Evolutionary conservation across 1,140 invertebrate genomes (phyloP).

Genomic region (Drosophila paulistorum): DNA sequence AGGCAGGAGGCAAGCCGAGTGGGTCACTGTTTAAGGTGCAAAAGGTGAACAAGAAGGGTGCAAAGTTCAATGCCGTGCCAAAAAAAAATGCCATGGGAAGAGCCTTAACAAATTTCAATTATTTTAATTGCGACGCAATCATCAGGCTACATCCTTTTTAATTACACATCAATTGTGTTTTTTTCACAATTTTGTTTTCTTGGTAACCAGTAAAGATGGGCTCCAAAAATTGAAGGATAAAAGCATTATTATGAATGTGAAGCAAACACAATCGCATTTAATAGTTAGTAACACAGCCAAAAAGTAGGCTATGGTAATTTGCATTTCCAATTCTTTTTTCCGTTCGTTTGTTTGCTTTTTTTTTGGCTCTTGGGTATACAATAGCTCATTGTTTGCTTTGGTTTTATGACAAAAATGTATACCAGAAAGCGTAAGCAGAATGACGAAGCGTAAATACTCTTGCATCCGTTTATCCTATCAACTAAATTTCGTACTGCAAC

Average conservation of each 20-base stretch:
- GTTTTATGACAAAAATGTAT: not conserved
- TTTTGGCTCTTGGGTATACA: slow-evolving; percentile 1
- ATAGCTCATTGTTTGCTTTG: not conserved
- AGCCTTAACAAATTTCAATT: slow-evolving; percentile 59
- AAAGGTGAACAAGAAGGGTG: slow-evolving; percentile 27
- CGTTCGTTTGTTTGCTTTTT: slow-evolving; percentile 32
- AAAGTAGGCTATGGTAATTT: slow-evolving; percentile 69
- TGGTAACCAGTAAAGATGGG: slow-evolving; percentile 19
- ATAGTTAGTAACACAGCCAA: slow-evolving; percentile 48
- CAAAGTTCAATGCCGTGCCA: slow-evolving; percentile 59
- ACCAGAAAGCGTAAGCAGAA: not conserved
- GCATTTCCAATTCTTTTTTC: slow-evolving; percentile 39
- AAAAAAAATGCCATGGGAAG: slow-evolving; percentile 18
- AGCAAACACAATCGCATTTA: slow-evolving; percentile 51
- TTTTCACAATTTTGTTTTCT: slow-evolving; percentile 15
- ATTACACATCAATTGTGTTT: slow-evolving; percentile 55
- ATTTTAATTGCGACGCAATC: slow-evolving; percentile 79
- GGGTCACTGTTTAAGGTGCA: slow-evolving; percentile 13
- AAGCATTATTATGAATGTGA: slow-evolving; percentile 21
- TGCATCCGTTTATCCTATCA: too few species aligned
- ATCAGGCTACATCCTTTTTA: slow-evolving; percentile 41
- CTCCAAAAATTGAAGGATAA: slow-evolving; percentile 7
- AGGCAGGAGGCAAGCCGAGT: not conserved
- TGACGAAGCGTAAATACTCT: not conserved
- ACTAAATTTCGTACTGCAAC: too few species aligned